Base-by-base conservation (phyloP, 2,888 invertebrate genomes). In the Orthosia incerta region DNA sequence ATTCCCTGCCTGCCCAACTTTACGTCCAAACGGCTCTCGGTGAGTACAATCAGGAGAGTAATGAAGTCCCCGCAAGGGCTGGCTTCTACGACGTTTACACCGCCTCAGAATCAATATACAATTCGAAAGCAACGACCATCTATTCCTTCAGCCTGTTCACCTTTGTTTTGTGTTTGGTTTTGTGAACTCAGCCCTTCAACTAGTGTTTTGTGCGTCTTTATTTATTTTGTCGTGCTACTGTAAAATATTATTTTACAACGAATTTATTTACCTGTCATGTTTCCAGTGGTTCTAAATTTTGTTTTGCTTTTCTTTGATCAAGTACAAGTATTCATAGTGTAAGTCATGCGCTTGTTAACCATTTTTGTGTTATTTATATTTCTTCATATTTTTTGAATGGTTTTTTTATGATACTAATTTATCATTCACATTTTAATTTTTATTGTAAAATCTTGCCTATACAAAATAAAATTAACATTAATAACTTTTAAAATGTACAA, bases 1-100 rank as follows among this genome's bases (percentile, higher is more conserved):
- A 96, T 94, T 98, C 99, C 89, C 96, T 97, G 76, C 98, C 98
- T 1, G 98, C 98, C 57, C 97, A 97, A 90, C 97, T 98, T 86
- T 97, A 97, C 91, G 97, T 99, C 93, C 98, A 98, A 96, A 99
- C 99, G 83, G 98, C 98, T 89, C 97, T 97, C 97, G 98, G 99
- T 98, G 98, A 98, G 98, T 97, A 96, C 92, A 94, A 93, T 90
- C 93, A 93, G 90, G 95, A 95, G 85, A 94, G 88, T 93, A 95
- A 95, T 87, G 95, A 96, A 88, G 94, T 95, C 82, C 95, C 94
- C 62, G 88, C 93, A 71, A 94, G 93, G 84, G 95, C 95, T 82
- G 96, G 96, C 85, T 96, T 96, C 93, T 96, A 96, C 92, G 95
- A 96, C 86, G 95, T 96, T 74, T 96, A 94, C 89, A 95, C 95